Percentiles rank a stretch among this genome's conserved stretches.
phyloP scores from a whole-genome alignment of 2,113 vertebrate species.

The Ifrita kowaldi region DNA sequence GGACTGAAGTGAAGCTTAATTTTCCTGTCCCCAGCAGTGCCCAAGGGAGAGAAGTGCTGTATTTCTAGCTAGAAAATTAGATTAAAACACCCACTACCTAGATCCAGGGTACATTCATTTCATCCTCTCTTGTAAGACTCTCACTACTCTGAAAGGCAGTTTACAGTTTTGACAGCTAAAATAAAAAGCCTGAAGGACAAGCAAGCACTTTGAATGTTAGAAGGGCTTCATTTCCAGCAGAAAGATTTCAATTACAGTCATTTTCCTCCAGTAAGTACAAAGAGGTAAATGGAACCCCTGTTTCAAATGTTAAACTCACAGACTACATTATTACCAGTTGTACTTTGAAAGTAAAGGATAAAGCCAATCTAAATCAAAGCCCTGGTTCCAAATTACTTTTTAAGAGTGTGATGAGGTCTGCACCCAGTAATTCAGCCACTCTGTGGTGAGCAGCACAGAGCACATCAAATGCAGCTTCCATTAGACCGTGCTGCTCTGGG shows the following conservation, averaged over 20 bases:
- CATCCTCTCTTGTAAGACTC: background rate
- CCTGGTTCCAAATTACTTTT: constrained; percentile 17
- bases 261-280: constrained; percentile 53
- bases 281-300: constrained; percentile 62
- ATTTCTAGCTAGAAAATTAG: constrained; percentile 45
- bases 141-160: constrained; percentile 19
- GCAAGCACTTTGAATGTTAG: constrained; percentile 46
- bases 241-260: constrained; percentile 68
- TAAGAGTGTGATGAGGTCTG: constrained; percentile 32
- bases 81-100: constrained; percentile 28
- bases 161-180: constrained; percentile 64
- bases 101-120: background rate
- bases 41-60: constrained; percentile 15
- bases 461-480: background rate
- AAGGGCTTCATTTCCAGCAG: constrained; percentile 60
- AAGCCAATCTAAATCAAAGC: constrained; percentile 57
- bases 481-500: background rate
- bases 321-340: constrained; percentile 50
- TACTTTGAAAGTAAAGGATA: constrained; percentile 47
- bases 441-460: background rate
- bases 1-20: background rate
- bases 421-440: constrained; percentile 39
- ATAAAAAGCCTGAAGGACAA: constrained; percentile 62
- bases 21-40: background rate
- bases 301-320: constrained; percentile 52